Percentiles rank a stretch among this genome's conserved stretches.
Evolutionary conservation across 2,113 vertebrate species (phyloP).

Genomic region (Mustelus asterias): DNA sequence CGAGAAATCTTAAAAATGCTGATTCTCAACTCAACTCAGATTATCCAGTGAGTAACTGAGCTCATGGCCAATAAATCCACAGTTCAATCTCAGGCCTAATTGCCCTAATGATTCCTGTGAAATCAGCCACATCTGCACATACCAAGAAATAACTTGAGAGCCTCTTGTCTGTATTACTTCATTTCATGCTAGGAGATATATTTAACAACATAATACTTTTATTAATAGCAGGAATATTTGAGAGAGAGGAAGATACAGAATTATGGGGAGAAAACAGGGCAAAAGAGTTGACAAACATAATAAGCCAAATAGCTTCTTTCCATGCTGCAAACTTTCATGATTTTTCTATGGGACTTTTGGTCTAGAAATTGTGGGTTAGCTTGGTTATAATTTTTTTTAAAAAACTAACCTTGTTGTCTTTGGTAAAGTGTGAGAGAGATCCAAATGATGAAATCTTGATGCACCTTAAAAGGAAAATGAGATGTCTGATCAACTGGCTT

Average conservation of each 20-base stretch:
- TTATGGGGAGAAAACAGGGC: conserved; percentile 1
- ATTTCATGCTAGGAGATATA: not conserved
- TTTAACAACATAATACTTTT: not conserved
- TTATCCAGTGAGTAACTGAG: not conserved
- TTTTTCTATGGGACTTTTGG: too few species aligned
- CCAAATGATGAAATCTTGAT: conserved; percentile 74
- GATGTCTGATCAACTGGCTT: not conserved
- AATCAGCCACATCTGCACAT: not conserved
- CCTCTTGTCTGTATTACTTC: not conserved
- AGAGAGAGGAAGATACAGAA: not conserved
- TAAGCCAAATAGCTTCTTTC: not conserved
- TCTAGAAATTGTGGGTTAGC: not conserved
- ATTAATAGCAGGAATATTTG: not conserved
- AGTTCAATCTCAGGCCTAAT: not conserved
- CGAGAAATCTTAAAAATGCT: not conserved
- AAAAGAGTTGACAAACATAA: not conserved
- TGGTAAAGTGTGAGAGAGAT: conserved; percentile 65
- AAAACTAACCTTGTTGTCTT: conserved; percentile 59
- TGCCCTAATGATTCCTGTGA: not conserved
- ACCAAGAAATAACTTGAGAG: not conserved
- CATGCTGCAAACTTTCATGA: not conserved
- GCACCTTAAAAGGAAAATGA: conserved; percentile 54
- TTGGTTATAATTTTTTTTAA: not conserved
- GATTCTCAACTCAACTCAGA: not conserved
- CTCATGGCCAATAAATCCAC: not conserved